Evolutionary conservation across 2,888 invertebrate genomes (phyloP).

Genomic region (Lithosia quadra): DNA sequence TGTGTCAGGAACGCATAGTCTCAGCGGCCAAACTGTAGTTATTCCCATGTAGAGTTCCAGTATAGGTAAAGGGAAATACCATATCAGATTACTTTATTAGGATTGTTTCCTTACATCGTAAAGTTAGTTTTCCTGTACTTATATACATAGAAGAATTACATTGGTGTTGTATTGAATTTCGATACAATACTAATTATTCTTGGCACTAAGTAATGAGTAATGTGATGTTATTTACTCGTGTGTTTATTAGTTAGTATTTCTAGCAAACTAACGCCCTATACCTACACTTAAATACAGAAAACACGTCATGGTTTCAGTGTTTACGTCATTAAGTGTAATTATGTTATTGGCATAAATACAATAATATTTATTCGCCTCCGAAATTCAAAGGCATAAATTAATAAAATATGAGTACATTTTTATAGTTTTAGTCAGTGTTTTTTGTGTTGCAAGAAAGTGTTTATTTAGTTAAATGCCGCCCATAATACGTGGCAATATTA

Average conservation of each 20-base stretch:
- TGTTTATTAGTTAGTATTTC: no score
- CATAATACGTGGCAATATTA: no score
- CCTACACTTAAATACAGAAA: background rate
- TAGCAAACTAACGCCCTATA: background rate
- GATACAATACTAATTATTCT: background rate
- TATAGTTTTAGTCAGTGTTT: no score
- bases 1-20: no score
- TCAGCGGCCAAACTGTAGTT: no score
- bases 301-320: background rate
- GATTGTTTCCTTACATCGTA: conserved; percentile 5
- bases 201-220: background rate
- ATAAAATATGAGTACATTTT: no score
- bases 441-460: no score
- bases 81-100: background rate
- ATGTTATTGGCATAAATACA: no score
- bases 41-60: background rate
- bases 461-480: no score
- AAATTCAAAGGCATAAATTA: no score
- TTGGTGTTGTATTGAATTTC: background rate
- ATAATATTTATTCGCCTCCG: no score
- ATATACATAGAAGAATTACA: background rate
- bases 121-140: conserved; percentile 2
- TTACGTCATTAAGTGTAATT: no score
- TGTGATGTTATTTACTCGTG: background rate
- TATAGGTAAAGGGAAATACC: conserved; percentile 17